Conservation (phyloP, 2,113 vertebrate species). For the Toxotes jaculatrix region DNA sequence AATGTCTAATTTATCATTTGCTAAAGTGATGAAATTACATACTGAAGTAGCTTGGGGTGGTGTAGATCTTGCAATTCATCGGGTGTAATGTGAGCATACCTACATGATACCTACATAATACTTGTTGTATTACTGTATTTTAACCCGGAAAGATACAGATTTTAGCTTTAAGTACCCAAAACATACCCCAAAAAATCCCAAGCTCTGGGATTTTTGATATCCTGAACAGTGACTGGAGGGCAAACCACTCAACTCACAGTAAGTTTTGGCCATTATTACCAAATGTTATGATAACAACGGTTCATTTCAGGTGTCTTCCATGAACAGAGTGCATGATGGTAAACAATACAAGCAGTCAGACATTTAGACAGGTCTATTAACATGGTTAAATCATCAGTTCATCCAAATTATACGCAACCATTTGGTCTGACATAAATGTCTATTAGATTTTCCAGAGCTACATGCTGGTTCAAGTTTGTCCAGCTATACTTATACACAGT, state of each 20-base stretch:
- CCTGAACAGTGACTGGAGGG: not conserved
- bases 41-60: not conserved
- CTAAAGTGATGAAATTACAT: conserved; percentile 5
- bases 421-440: not conserved
- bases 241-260: not conserved
- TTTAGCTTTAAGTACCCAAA: not conserved
- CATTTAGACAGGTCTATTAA: not conserved
- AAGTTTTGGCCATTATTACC: not conserved
- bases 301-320: not conserved
- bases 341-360: not conserved
- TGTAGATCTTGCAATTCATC: not conserved
- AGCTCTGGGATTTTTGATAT: not conserved
- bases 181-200: not conserved
- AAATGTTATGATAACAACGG: too few species aligned
- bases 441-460: too few species aligned
- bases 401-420: not conserved
- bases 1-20: not conserved
- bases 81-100: not conserved
- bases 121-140: not conserved
- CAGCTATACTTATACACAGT: not conserved
- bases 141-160: not conserved
- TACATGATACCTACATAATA: too few species aligned
- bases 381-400: not conserved
- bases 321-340: not conserved
- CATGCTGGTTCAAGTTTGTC: not conserved